phyloP scores from a whole-genome alignment of 2,888 invertebrate genomes.

The Drosophila mettleri region DNA sequence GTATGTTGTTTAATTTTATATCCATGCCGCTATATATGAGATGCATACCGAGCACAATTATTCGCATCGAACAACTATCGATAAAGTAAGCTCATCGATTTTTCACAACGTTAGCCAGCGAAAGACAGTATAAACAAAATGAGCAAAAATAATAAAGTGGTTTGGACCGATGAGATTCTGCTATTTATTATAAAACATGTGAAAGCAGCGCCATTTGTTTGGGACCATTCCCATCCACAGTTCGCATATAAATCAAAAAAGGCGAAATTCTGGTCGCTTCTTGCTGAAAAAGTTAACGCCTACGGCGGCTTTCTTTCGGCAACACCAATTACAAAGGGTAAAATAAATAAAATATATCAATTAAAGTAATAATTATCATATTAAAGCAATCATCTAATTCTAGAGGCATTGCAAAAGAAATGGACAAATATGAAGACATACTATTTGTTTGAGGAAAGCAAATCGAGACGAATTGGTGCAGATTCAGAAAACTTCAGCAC shows the following conservation, averaged over 20 bases:
- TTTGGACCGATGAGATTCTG: conserved; percentile 51
- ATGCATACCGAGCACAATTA: neutral
- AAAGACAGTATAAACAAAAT: conserved; percentile 38
- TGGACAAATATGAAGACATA: conserved; percentile 58
- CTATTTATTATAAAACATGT: conserved; percentile 56
- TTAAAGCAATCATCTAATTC: conserved; percentile 1
- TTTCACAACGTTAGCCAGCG: neutral
- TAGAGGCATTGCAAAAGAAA: conserved; percentile 50
- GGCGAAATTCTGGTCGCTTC: conserved; percentile 50
- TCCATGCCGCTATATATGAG: neutral
- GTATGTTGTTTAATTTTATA: neutral
- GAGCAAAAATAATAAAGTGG: conserved; percentile 50
- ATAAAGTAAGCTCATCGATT: conserved; percentile 21
- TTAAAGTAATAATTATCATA: neutral
- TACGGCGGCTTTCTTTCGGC: conserved; percentile 28
- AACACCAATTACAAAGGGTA: conserved; percentile 48
- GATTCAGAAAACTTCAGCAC: conserved; percentile 44
- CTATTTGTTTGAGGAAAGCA: conserved; percentile 53
- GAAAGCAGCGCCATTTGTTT: conserved; percentile 50
- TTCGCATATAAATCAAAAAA: conserved; percentile 46
- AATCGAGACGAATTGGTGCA: conserved; percentile 39
- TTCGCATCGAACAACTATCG: conserved; percentile 21
- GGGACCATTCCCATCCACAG: conserved; percentile 54
- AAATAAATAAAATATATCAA: neutral
- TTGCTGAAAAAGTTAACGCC: conserved; percentile 49